Evolutionary conservation across 1,140 invertebrate genomes (phyloP).

Genomic region (Microplitis mediator): DNA sequence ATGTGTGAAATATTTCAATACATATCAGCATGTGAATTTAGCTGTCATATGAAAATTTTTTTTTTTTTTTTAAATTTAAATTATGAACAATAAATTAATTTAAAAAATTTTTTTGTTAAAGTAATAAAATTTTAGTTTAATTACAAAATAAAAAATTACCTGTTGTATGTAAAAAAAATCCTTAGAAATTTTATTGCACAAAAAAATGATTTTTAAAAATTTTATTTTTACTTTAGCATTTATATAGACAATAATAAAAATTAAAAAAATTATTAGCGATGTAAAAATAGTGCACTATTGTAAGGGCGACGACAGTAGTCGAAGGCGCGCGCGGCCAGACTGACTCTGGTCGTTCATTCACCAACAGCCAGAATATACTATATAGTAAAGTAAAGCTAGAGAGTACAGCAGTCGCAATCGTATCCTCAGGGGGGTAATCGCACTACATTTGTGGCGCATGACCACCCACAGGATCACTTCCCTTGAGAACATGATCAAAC

Average conservation of each 20-base stretch:
- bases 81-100: too few relatives aligned
- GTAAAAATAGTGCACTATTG: neutral
- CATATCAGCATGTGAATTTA: too few relatives aligned
- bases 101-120: too few relatives aligned
- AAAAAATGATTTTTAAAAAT: too few relatives aligned
- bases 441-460: constrained; percentile 24
- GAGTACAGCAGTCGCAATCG: neutral
- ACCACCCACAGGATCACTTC: constrained; percentile 20
- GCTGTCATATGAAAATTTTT: too few relatives aligned
- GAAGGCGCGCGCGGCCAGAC: constrained; percentile 50
- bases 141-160: too few relatives aligned
- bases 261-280: neutral
- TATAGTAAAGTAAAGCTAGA: too few relatives aligned
- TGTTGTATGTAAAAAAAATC: too few relatives aligned
- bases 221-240: neutral
- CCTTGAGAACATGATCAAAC: constrained; percentile 6
- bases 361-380: constrained; percentile 5
- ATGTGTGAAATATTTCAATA: too few relatives aligned
- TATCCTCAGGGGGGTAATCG: constrained; percentile 17
- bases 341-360: constrained; percentile 34
- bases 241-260: neutral
- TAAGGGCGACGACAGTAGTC: constrained; percentile 43
- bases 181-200: too few relatives aligned
- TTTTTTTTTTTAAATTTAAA: too few relatives aligned
- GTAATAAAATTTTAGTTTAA: too few relatives aligned